A percentile compares a stretch with the other conserved stretches of the same genome.
Conservation (phyloP, 2,888 invertebrate species). For the Globia sparganii region DNA sequence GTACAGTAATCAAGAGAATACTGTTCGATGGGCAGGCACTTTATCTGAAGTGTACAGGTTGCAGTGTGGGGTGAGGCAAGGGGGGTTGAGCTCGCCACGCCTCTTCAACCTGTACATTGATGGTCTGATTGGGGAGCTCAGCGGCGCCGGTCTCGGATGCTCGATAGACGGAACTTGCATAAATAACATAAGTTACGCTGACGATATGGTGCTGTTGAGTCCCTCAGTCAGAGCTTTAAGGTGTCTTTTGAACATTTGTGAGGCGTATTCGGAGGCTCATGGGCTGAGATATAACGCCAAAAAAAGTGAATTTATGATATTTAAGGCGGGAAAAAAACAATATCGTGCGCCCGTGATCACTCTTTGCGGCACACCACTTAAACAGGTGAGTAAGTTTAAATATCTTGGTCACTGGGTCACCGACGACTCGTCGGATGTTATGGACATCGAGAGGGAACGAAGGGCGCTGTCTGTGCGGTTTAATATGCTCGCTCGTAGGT, state of each 20-base stretch:
- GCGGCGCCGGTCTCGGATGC: too few relatives aligned
- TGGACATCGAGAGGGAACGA: constrained; percentile 2
- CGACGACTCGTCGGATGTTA: background rate
- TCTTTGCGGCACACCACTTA: background rate
- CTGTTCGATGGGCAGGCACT: background rate
- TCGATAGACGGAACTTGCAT: background rate
- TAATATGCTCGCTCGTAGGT: background rate
- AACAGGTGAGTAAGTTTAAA: background rate
- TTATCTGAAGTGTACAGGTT: background rate
- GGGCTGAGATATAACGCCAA: constrained; percentile 4
- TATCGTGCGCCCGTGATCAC: background rate
- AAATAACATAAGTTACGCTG: constrained; percentile 3
- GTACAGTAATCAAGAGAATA: background rate
- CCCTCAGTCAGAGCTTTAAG: background rate
- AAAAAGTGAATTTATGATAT: constrained; percentile 1
- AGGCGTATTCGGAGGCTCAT: constrained; percentile 4
- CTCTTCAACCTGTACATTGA: too few relatives aligned
- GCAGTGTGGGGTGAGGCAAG: background rate
- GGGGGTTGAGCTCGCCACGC: background rate
- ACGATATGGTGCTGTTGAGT: constrained; percentile 1
- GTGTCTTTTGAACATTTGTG: too few relatives aligned
- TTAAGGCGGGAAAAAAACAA: background rate
- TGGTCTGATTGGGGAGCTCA: too few relatives aligned
- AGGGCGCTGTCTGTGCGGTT: constrained; percentile 7
- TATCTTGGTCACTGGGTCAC: constrained; percentile 1